Evolutionary conservation across 2,113 vertebrate genomes (phyloP).

Genomic region (Hylia prasina): DNA sequence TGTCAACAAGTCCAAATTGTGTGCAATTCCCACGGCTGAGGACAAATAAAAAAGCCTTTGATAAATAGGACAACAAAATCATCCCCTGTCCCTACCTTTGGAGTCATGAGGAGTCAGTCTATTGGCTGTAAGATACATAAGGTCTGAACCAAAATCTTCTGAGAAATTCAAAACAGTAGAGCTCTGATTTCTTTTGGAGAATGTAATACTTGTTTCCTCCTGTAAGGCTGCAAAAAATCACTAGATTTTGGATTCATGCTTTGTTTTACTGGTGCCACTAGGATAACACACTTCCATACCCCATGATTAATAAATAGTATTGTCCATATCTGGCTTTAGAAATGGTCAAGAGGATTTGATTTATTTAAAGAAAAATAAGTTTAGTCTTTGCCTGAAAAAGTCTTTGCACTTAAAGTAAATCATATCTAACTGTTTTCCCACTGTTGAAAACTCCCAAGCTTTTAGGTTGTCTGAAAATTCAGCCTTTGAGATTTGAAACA

Average conservation of each 20-base stretch:
- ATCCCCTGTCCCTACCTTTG: fast-evolving
- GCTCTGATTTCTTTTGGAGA: neutral
- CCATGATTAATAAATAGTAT: neutral
- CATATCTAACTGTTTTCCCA: neutral
- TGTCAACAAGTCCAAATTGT: neutral
- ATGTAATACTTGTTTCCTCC: neutral
- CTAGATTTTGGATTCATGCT: neutral
- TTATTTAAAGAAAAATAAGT: neutral
- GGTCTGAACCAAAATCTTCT: neutral
- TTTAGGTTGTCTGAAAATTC: neutral
- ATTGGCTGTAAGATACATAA: neutral
- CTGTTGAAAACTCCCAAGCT: neutral
- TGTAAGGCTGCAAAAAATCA: neutral
- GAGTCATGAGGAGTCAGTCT: neutral
- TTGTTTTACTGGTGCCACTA: neutral
- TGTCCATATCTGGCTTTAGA: neutral
- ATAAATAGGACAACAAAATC: neutral
- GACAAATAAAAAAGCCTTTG: neutral
- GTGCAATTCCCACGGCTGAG: neutral
- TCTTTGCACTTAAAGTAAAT: neutral
- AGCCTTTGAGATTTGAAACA: neutral
- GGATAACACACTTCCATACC: neutral
- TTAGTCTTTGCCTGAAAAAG: neutral
- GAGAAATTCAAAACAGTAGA: neutral
- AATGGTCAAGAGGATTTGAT: neutral